phyloP scores from a whole-genome alignment of 2,888 invertebrate species.

The Drosophila pullipes region DNA sequence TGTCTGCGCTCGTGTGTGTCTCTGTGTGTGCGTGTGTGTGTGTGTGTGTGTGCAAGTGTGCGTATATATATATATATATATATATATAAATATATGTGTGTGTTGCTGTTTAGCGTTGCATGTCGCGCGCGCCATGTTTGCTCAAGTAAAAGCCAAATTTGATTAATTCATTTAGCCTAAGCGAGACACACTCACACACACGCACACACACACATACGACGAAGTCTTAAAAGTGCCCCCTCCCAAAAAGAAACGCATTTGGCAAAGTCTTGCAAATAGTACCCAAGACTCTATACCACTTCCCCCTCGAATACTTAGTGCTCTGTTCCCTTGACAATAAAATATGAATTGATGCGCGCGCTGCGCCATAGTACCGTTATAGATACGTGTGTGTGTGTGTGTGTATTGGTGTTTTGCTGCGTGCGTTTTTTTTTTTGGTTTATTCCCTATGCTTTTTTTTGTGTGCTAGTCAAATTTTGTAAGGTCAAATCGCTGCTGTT shows the following conservation, averaged over 20 bases:
- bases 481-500: constrained; percentile 67
- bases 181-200: constrained; percentile 1
- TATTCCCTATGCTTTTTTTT: constrained; percentile 20
- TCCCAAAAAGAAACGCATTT: constrained; percentile 24
- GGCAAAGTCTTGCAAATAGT: constrained; percentile 12
- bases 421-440: constrained; percentile 34
- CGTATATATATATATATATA: constrained; percentile 12
- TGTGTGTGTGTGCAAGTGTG: constrained; percentile 14
- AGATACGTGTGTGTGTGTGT: constrained; percentile 17
- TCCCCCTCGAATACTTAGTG: constrained; percentile 4
- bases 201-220: constrained; percentile 1
- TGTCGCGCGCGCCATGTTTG: constrained; percentile 65
- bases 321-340: constrained; percentile 63
- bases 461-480: constrained; percentile 21
- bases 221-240: constrained; percentile 50
- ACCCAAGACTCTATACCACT: constrained; percentile 1
- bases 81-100: constrained; percentile 33
- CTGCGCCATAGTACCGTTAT: constrained; percentile 42
- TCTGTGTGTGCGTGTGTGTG: constrained; percentile 13
- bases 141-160: constrained; percentile 69
- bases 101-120: constrained; percentile 52
- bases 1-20: constrained; percentile 29
- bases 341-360: constrained; percentile 72
- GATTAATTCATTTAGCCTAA: constrained; percentile 59
- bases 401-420: constrained; percentile 33